A percentile compares a stretch with the other conserved stretches of the same genome.
These are phyloP conservation scores for Lacerta agilis DNA, from an alignment of 2,797 vertebrate genomes.

Conservation along the genomic window DNA sequence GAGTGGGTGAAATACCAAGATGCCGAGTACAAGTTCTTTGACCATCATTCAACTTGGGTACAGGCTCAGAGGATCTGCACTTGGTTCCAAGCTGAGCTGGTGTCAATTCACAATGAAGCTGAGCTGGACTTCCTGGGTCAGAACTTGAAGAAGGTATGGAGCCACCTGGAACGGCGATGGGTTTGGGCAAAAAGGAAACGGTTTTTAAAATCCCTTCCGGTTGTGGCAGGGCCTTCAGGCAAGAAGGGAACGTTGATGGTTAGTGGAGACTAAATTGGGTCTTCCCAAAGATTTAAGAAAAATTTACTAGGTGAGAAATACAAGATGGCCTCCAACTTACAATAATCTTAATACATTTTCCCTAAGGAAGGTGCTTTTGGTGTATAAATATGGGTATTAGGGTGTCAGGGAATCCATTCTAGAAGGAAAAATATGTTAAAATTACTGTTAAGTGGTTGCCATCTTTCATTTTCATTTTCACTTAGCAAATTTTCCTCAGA, in stretches of 20 bases:
- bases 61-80: conserved; percentile 94
- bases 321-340: too few relatives aligned
- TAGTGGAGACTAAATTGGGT: background rate
- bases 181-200: background rate
- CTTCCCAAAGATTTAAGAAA: too few relatives aligned
- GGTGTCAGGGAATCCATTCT: too few relatives aligned
- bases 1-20: conserved; percentile 92
- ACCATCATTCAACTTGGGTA: conserved; percentile 92
- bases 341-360: too few relatives aligned
- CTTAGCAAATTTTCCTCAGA: too few relatives aligned
- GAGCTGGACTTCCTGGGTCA: conserved; percentile 90
- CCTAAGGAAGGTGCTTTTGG: too few relatives aligned
- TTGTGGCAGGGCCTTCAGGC: background rate
- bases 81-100: conserved; percentile 89
- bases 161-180: background rate
- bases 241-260: background rate
- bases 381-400: too few relatives aligned
- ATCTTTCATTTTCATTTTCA: too few relatives aligned
- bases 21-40: conserved; percentile 93
- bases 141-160: conserved; percentile 86
- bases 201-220: background rate
- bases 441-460: too few relatives aligned
- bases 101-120: conserved; percentile 86
- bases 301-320: too few relatives aligned
- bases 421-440: too few relatives aligned